Evolutionary conservation across 2,797 vertebrate genomes (phyloP), one percentile per base, ranked within the genome.

Genomic region (Discoglossus pictus): DNA sequence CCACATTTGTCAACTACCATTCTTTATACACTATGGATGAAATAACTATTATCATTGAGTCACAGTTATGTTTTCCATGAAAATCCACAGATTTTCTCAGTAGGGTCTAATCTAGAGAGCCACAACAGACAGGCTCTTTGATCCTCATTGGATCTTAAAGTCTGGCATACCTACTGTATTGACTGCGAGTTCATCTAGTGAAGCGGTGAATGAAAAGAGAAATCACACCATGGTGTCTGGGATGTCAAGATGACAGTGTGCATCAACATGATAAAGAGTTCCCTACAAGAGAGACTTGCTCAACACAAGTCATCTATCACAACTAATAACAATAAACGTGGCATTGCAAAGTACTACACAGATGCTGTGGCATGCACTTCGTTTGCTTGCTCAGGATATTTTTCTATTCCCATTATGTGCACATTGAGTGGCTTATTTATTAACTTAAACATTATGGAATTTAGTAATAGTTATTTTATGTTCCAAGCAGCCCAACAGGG

Each of bases 171-270:
- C 20, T 36, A 35, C 62, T 54, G 51, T 54, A 65, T 46, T 46
- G 52, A 38, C 62, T 65, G 24, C 25, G 7, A 42, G 61, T 64
- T 13, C 17, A 36, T 65, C 52, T 24, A 46, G 51, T 38, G 18
- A 65, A 31, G 11, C 20, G 13, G 17, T 44, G 51, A 65, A 65
- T 55, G 27, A 38, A 55, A 65, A 35, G n/a, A 54, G n/a, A 54
- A 54, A 47, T 55, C 31, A 47, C 52, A 47, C 20, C 5, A 23
- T 17, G 10, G 34, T 65, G 42, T 47, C 51, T 65, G n/a, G 38
- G 52, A 46, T 56, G 62, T 65, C 62, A 65, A 65, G 39, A 43
- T 65, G 62, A 40, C 50, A 23, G 40, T 17, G 42, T 65, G 31
- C 7, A 46, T 65, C 42, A 55, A n/a, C 40, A 27, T 65, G 51